phyloP scores from a whole-genome alignment of 53 echinoderm and acorn worm species.

The Luidia sarsii region DNA sequence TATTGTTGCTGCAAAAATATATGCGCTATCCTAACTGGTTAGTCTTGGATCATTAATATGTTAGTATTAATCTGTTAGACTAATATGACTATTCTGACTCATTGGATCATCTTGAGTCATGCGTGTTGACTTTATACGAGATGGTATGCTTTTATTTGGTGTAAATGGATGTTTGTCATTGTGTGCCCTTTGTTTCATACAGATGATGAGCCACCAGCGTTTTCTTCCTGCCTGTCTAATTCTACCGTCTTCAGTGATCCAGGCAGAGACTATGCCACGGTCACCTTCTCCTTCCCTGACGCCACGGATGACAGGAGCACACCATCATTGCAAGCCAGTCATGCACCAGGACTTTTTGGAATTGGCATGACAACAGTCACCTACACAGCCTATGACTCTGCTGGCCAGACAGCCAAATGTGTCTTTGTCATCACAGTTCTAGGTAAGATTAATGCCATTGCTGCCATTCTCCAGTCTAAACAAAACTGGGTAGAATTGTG shows the following conservation, averaged over 20 bases:
- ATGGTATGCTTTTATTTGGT: no score
- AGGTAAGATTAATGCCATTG: constrained; percentile 60
- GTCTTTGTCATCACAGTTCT: constrained; percentile 66
- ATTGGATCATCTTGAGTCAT: no score
- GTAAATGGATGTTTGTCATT: no score
- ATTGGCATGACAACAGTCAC: constrained; percentile 50
- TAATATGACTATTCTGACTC: no score
- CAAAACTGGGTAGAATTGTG: no score
- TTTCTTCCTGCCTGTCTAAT: constrained; percentile 20
- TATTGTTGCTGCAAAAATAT: no score
- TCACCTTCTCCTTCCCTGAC: constrained; percentile 5
- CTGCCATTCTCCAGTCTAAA: no score
- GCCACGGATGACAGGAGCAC: constrained; percentile 11
- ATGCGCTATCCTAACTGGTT: no score
- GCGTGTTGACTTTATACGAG: no score
- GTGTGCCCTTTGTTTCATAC: no score
- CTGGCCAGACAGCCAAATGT: constrained; percentile 52
- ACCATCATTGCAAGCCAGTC: constrained; percentile 5
- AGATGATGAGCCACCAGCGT: constrained; percentile 48
- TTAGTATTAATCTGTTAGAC: no score
- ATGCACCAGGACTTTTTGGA: constrained; percentile 43
- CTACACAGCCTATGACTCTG: constrained; percentile 47
- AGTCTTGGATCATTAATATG: no score
- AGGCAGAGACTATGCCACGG: constrained; percentile 22
- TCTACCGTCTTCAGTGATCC: constrained; percentile 22